Base-by-base conservation (phyloP, 1,140 invertebrate species). In the Brachionus calyciflorus region DNA sequence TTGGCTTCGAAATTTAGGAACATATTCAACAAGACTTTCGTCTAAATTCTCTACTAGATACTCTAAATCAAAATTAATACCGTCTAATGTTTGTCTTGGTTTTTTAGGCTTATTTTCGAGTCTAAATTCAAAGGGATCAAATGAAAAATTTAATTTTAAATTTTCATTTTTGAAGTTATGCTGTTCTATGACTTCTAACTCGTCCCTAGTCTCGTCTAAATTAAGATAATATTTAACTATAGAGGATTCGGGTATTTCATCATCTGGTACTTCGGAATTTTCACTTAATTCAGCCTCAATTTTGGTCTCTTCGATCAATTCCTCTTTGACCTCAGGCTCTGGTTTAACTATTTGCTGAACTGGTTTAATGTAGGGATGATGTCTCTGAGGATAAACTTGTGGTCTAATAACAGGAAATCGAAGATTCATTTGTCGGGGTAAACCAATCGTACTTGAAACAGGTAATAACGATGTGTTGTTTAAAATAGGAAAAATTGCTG, bases 161-260 rank as follows among this genome's bases (percentile, higher is more conserved):
- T 53, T 40, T 19, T 53, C 41, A 9, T 17, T 21, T 70, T 48
- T 70, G 9, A 12, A 7, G 1, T 3, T 4, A 9, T 19, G 0
- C 33, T 44, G 28, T 9, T 14, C 65, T 2, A 46, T 33, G 28
- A 73, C 19, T 12, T 73, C 69, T 28, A 19, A 40, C 30, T 73
- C 69, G 46, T 51, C 46, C 17, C 7, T 24, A n/a, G 21, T 9
- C 69, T 73, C 69, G 46, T 73, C 69, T 12, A 73, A 41, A 37
- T 73, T 37, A n/a, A 55, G 19, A 41, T 51, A 73, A 26, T 6
- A 41, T 24, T 51, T 73, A 21, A 73, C 69, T 14, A 73, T 17
- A 3, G 37, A 51, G 5, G 69, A 51, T 21, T 73, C 51, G 46
- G 1, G 9, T 73, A 24, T 37, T 12, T 73, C 28, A n/a, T 73